These are phyloP conservation scores for Drosophila trapezifrons DNA, from an alignment of 1,140 invertebrate genomes.

Conservation along the genomic window DNA sequence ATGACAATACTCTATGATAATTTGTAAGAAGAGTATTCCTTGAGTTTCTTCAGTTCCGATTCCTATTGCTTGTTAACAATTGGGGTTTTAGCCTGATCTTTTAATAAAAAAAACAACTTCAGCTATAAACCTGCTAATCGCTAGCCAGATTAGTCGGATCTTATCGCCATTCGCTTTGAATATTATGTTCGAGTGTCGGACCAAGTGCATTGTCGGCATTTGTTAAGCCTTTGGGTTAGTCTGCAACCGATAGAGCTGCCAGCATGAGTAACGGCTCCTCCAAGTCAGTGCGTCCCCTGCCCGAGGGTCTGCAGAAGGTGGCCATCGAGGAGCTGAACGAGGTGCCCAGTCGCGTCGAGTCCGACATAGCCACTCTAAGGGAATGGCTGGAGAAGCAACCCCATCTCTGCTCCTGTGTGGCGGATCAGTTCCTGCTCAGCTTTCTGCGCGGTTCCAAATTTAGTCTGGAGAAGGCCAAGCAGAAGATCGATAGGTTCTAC, in stretches of 20 bases:
- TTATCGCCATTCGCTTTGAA: constrained; percentile 32
- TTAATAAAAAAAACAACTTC: constrained; percentile 7
- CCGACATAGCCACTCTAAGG: constrained; percentile 86
- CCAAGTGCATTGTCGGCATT: constrained; percentile 23
- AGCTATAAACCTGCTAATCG: constrained; percentile 21
- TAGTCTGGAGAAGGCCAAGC: constrained; percentile 87
- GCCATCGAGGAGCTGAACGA: constrained; percentile 87
- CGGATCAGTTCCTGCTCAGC: constrained; percentile 87
- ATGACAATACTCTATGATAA: too few relatives aligned
- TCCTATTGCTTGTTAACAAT: background rate
- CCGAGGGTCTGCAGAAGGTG: constrained; percentile 58
- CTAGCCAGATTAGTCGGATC: constrained; percentile 36
- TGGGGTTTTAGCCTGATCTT: background rate
- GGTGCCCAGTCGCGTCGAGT: constrained; percentile 85
- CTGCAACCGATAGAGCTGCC: constrained; percentile 22
- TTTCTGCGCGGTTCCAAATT: constrained; percentile 89
- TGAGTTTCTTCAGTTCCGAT: background rate
- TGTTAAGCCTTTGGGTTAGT: constrained; percentile 21
- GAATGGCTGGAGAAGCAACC: constrained; percentile 88
- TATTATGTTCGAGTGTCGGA: constrained; percentile 27
- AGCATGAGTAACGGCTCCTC: constrained; percentile 12
- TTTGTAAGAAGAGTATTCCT: too few relatives aligned
- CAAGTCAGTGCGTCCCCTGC: constrained; percentile 52
- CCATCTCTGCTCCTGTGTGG: constrained; percentile 85
- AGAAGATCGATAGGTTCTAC: constrained; percentile 88